These are phyloP conservation scores for Psylliodes chrysocephalus DNA, from an alignment of 2,888 invertebrate species.

Conservation along the genomic window DNA sequence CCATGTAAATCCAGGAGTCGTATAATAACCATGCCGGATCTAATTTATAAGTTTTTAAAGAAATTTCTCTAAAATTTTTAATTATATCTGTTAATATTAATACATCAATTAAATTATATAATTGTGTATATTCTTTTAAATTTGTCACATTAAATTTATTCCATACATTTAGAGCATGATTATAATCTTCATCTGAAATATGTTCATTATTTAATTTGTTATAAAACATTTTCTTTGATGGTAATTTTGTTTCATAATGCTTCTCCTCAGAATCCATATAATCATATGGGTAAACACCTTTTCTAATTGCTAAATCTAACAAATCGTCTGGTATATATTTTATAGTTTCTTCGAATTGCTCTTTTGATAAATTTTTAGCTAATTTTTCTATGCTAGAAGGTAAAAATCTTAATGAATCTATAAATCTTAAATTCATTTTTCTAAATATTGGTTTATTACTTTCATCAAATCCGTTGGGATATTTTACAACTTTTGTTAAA, in stretches of 20 bases:
- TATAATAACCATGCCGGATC: too few species aligned
- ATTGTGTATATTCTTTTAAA: constrained; percentile 51
- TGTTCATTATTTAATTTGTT: constrained; percentile 40
- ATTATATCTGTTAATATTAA: neutral
- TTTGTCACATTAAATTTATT: constrained; percentile 46
- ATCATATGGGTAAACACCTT: constrained; percentile 46
- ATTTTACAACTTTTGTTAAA: too few species aligned
- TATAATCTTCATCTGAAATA: constrained; percentile 48
- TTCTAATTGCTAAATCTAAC: neutral
- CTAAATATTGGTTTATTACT: too few species aligned
- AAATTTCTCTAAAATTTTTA: constrained; percentile 2
- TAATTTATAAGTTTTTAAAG: too few species aligned
- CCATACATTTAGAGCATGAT: constrained; percentile 53
- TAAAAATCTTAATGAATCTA: too few species aligned
- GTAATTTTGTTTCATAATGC: constrained; percentile 41
- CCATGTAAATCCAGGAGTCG: too few species aligned
- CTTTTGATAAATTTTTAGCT: too few species aligned
- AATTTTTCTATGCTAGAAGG: too few species aligned
- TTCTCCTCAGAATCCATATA: constrained; percentile 41
- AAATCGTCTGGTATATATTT: too few species aligned
- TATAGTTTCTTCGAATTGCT: too few species aligned
- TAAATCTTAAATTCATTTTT: too few species aligned
- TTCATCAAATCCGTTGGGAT: too few species aligned
- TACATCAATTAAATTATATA: constrained; percentile 37
- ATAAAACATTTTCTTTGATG: constrained; percentile 42